Conservation (phyloP, 35 echinoderm and acorn worm species). For the Ophiothrix spiculata region DNA sequence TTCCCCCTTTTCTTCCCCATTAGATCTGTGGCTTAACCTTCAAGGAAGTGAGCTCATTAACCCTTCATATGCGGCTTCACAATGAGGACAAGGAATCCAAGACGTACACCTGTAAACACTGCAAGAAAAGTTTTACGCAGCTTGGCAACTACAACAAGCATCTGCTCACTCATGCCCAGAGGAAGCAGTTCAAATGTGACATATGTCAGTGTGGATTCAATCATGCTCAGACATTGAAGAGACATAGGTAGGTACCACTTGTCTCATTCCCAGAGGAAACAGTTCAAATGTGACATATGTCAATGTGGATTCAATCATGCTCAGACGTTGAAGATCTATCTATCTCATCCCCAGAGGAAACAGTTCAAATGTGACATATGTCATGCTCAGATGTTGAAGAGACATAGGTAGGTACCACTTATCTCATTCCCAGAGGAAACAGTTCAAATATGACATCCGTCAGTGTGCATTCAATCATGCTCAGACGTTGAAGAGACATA, state of each 20-base stretch:
- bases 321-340: no score
- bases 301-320: no score
- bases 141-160: constrained; percentile 32
- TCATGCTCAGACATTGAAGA: constrained; percentile 11
- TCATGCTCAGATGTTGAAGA: no score
- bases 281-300: no score
- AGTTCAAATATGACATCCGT: neutral
- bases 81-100: neutral
- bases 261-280: no score
- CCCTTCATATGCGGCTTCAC: constrained; percentile 8
- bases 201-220: neutral
- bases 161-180: neutral
- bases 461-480: constrained; percentile 9
- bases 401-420: no score
- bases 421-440: neutral
- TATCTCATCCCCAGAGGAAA: no score
- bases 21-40: constrained; percentile 24
- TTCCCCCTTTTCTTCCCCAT: neutral
- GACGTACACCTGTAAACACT: neutral
- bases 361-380: no score
- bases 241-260: constrained; percentile 10
- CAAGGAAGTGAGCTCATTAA: neutral
- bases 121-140: neutral
- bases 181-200: neutral
- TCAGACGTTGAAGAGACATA: constrained; percentile 10